A percentile compares a stretch with the other conserved stretches of the same genome.
phyloP scores from a whole-genome alignment of 2,113 vertebrate genomes.

The Cebus imitator region DNA sequence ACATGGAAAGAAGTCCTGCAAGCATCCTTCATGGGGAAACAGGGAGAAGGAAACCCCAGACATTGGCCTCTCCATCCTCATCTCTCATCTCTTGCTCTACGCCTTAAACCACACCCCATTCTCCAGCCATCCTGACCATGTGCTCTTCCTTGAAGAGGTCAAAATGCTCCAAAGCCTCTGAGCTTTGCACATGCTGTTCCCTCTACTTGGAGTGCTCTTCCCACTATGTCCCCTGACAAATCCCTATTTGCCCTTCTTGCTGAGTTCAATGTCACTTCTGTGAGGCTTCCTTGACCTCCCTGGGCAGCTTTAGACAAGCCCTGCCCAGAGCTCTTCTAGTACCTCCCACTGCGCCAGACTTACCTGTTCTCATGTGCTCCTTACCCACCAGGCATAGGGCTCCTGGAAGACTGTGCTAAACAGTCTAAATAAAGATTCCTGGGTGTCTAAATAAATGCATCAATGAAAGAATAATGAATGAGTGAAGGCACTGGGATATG shows the following conservation, averaged over 20 bases:
- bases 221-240: background rate
- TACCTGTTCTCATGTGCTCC: background rate
- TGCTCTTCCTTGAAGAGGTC: background rate
- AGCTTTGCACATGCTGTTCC: background rate
- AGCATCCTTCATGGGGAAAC: background rate
- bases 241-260: background rate
- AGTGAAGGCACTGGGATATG: rapidly evolving
- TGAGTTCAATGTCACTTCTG: background rate
- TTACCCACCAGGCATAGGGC: background rate
- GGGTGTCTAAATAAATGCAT: background rate
- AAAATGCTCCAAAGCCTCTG: background rate
- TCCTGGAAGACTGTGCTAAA: background rate
- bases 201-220: background rate
- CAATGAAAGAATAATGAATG: background rate
- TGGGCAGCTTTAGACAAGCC: background rate
- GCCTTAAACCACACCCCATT: background rate
- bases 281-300: background rate
- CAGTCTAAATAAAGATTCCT: background rate
- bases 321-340: background rate
- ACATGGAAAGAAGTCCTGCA: background rate
- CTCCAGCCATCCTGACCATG: background rate
- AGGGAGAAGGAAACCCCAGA: background rate
- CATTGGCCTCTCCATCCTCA: background rate
- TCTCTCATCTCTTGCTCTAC: background rate
- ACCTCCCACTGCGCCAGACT: background rate